Percentiles rank a stretch among this genome's conserved stretches.
phyloP scores from a whole-genome alignment of 1,140 invertebrate species.

The Nomia melanderi region DNA sequence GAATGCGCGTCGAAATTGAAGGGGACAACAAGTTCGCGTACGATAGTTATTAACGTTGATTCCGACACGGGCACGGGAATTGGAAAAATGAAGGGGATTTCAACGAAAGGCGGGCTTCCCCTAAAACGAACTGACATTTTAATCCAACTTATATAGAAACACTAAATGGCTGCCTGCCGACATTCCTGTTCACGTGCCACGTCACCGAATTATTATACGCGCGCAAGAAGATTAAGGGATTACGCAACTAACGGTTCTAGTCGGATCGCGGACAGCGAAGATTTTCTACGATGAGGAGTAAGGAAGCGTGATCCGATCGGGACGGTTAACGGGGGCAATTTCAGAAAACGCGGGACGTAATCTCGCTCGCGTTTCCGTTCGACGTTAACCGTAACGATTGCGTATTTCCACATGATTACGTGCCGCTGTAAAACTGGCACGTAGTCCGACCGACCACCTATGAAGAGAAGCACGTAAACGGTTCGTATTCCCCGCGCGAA shows the following conservation, averaged over 20 bases:
- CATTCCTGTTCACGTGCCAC: slow-evolving; percentile 4
- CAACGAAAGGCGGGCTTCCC: neutral
- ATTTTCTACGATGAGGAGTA: neutral
- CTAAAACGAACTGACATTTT: slow-evolving; percentile 31
- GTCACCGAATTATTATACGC: slow-evolving; percentile 22
- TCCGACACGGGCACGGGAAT: neutral
- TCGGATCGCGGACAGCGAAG: neutral
- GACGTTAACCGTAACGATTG: slow-evolving; percentile 10
- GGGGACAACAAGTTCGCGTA: neutral
- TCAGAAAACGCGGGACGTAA: slow-evolving; percentile 8
- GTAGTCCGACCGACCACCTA: neutral
- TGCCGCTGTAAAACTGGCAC: slow-evolving; percentile 7
- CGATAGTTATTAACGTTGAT: slow-evolving; percentile 4
- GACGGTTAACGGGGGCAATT: neutral
- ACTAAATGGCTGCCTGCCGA: slow-evolving; percentile 27
- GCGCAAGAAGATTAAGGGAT: slow-evolving; percentile 19
- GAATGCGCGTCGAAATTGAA: neutral
- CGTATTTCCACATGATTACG: slow-evolving; percentile 21
- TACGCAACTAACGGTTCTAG: slow-evolving; percentile 3
- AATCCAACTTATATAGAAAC: slow-evolving; percentile 15
- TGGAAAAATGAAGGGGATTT: slow-evolving; percentile 18
- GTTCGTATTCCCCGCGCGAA: slow-evolving; percentile 3
- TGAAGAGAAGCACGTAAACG: neutral
- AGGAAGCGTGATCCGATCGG: too few species aligned
- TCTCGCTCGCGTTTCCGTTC: slow-evolving; percentile 26